Evolutionary conservation across 2,113 vertebrate species (phyloP).

Genomic region (Eurystomus gularis): DNA sequence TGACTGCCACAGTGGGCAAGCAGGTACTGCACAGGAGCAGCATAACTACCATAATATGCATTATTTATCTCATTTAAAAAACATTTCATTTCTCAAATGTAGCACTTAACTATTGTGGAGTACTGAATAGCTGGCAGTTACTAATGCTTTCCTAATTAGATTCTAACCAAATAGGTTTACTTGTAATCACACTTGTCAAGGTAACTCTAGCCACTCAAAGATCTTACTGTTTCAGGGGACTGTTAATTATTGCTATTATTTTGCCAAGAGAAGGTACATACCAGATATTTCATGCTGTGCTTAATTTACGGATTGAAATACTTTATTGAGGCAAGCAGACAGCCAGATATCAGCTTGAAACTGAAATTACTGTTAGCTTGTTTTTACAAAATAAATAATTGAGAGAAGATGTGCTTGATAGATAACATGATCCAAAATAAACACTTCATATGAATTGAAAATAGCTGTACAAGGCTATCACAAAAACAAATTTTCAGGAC

Average conservation of each 20-base stretch:
- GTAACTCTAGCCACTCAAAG: slow-evolving; percentile 9
- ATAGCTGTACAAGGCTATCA: not conserved
- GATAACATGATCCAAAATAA: not conserved
- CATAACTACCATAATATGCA: not conserved
- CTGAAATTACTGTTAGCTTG: slow-evolving; percentile 46
- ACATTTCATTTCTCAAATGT: slow-evolving; percentile 17
- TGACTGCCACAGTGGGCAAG: not conserved
- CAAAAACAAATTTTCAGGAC: not conserved
- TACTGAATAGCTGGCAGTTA: slow-evolving; percentile 37
- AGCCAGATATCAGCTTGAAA: slow-evolving; percentile 50
- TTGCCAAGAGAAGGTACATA: not conserved
- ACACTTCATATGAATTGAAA: not conserved
- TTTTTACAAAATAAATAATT: slow-evolving; percentile 27
- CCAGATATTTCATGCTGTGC: slow-evolving; percentile 15
- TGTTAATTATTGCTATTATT: not conserved
- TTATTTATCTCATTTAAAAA: slow-evolving; percentile 40
- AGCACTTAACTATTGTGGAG: slow-evolving; percentile 26
- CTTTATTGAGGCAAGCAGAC: slow-evolving; percentile 54
- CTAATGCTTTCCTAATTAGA: slow-evolving; percentile 55
- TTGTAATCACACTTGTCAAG: slow-evolving; percentile 35
- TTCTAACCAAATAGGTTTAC: slow-evolving; percentile 44
- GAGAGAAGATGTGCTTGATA: not conserved
- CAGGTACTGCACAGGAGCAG: not conserved
- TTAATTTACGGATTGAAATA: slow-evolving; percentile 58
- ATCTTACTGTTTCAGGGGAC: not conserved